These are phyloP conservation scores for Perca fluviatilis DNA, from an alignment of 2,113 vertebrate genomes.

Conservation along the genomic window DNA sequence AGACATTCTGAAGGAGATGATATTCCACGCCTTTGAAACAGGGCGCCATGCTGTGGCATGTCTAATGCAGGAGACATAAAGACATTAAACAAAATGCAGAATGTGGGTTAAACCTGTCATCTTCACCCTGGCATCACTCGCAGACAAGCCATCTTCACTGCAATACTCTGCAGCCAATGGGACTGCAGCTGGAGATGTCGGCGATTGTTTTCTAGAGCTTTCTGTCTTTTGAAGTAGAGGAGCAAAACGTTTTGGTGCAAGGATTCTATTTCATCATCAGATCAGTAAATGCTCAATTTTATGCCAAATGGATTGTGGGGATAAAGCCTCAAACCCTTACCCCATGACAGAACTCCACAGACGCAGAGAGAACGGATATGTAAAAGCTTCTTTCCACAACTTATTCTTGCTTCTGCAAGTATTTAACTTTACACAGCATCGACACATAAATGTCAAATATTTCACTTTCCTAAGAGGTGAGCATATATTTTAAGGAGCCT, in stretches of 20 bases:
- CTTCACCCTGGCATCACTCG: conserved; percentile 38
- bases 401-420: conserved; percentile 37
- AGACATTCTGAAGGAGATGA: conserved; percentile 33
- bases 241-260: conserved; percentile 13
- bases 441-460: conserved; percentile 1
- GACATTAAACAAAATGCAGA: conserved; percentile 44
- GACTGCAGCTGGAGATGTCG: conserved; percentile 14
- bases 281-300: conserved; percentile 66
- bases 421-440: conserved; percentile 26
- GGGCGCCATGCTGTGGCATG: conserved; percentile 26
- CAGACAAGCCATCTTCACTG: conserved; percentile 20
- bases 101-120: conserved; percentile 66
- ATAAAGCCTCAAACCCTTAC: conserved; percentile 62
- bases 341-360: conserved; percentile 49
- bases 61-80: conserved; percentile 54
- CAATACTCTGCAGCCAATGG: conserved; percentile 18
- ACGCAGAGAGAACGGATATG: conserved; percentile 41
- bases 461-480: conserved; percentile 20
- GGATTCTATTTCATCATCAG: conserved; percentile 61
- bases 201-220: conserved; percentile 24
- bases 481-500: neutral
- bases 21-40: conserved; percentile 49
- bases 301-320: conserved; percentile 60
- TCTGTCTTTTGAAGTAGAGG: conserved; percentile 13
- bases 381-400: conserved; percentile 46